A percentile compares a stretch with the other conserved stretches of the same genome.
phyloP scores from a whole-genome alignment of 2,797 vertebrate genomes.

The Neopelma chrysocephalum region DNA sequence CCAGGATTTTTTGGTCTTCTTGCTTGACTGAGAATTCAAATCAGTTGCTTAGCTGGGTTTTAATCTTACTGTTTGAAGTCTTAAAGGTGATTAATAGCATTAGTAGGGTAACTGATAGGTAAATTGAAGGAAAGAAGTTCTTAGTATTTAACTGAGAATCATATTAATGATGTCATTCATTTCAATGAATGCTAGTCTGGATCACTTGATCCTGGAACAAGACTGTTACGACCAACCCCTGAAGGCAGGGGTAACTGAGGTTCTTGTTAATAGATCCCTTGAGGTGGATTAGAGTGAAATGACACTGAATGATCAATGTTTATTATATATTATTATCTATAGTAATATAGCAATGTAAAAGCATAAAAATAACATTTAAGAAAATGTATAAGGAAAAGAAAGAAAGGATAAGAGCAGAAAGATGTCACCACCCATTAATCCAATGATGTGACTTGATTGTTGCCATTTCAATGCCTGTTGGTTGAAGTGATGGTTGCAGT shows the following conservation, averaged over 20 bases:
- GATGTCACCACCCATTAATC: background rate
- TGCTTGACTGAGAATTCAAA: background rate
- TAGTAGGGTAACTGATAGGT: background rate
- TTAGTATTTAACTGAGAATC: background rate
- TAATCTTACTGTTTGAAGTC: background rate
- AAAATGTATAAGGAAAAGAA: background rate
- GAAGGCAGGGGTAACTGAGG: accelerated
- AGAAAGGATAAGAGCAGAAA: background rate
- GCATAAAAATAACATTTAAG: background rate
- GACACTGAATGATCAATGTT: background rate
- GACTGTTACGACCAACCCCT: background rate
- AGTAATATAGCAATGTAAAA: background rate
- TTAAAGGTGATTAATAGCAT: background rate
- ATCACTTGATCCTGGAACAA: background rate
- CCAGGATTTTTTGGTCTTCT: background rate
- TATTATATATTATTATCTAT: background rate
- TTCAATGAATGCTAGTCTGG: background rate
- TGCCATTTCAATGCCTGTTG: background rate
- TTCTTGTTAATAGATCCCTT: background rate
- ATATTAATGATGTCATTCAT: background rate
- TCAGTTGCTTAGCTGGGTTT: accelerated
- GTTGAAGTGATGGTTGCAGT: background rate
- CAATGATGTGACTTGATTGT: background rate
- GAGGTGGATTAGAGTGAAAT: background rate
- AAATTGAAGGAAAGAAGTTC: background rate